Evolutionary conservation across 2,888 invertebrate species (phyloP).

Genomic region (Drosophila affinis): DNA sequence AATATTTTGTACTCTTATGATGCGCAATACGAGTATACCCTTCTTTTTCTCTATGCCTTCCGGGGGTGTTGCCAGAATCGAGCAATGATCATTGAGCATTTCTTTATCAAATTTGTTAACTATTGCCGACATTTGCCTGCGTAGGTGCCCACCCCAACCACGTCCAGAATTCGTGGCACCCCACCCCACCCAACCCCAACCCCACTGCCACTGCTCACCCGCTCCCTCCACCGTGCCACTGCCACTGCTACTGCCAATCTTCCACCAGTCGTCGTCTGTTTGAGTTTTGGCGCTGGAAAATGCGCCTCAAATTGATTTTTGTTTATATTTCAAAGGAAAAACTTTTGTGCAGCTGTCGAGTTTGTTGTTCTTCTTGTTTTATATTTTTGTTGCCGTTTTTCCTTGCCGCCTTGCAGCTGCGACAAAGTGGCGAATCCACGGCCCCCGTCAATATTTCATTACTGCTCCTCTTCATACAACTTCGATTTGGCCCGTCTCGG

Average conservation of each 20-base stretch:
- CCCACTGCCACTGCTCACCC: neutral
- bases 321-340: conserved; percentile 71
- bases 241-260: conserved; percentile 6
- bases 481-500: conserved; percentile 50
- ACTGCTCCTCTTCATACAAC: conserved; percentile 43
- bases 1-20: too few species aligned
- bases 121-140: conserved; percentile 54
- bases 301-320: conserved; percentile 72
- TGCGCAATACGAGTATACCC: too few species aligned
- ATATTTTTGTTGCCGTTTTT: conserved; percentile 12
- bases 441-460: conserved; percentile 48
- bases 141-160: conserved; percentile 12
- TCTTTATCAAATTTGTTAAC: conserved; percentile 58
- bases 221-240: neutral
- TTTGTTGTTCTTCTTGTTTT: conserved; percentile 49
- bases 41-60: neutral
- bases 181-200: too few species aligned
- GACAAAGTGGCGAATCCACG: conserved; percentile 52
- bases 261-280: conserved; percentile 43
- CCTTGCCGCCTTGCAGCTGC: conserved; percentile 54
- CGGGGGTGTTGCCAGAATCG: neutral
- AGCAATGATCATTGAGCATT: too few species aligned
- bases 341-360: conserved; percentile 71
- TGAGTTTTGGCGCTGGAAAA: conserved; percentile 69
- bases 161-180: neutral